These are phyloP conservation scores for Dynastes maya DNA, from an alignment of 2,888 invertebrate species.

Conservation along the genomic window DNA sequence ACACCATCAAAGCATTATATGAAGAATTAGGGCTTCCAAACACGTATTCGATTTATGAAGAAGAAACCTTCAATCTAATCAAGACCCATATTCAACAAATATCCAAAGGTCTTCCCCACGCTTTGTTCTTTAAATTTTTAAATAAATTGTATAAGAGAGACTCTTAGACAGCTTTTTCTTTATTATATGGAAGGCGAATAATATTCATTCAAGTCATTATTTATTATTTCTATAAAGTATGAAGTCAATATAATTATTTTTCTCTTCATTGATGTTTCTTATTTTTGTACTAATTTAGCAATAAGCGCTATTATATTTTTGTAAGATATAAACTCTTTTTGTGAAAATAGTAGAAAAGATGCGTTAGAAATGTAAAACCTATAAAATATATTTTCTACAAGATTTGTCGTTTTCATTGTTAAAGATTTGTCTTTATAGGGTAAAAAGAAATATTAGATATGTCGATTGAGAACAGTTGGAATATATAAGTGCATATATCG, in stretches of 20 bases:
- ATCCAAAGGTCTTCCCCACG: conserved; percentile 85
- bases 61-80: conserved; percentile 86
- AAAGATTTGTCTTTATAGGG: neutral
- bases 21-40: conserved; percentile 83
- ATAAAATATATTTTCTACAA: conserved; percentile 3
- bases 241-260: neutral
- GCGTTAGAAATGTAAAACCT: neutral
- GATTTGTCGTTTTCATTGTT: neutral
- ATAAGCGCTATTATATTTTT: neutral
- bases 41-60: conserved; percentile 86
- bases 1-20: conserved; percentile 83
- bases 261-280: neutral
- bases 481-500: too few species aligned
- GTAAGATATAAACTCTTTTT: neutral
- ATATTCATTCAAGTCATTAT: neutral
- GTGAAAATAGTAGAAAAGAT: neutral
- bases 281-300: conserved; percentile 8
- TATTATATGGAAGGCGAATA: neutral
- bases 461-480: too few species aligned
- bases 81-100: conserved; percentile 89
- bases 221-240: neutral
- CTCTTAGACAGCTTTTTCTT: conserved; percentile 37
- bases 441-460: too few species aligned
- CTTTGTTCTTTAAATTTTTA: conserved; percentile 86
- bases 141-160: conserved; percentile 86